phyloP scores from a whole-genome alignment of 2,113 vertebrate genomes.

The Macquaria ambigua region DNA sequence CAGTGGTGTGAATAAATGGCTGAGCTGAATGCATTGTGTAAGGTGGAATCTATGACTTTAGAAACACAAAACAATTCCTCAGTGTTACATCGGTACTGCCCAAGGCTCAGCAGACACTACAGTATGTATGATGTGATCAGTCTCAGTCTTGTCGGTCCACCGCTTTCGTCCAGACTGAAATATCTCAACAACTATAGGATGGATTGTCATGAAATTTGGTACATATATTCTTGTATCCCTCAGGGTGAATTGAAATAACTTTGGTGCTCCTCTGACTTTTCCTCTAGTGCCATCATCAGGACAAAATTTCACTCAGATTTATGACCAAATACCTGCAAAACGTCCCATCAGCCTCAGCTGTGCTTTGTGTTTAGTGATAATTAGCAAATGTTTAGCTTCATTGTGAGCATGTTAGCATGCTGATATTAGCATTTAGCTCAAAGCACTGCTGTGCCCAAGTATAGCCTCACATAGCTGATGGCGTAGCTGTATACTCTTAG shows the following conservation, averaged over 20 bases:
- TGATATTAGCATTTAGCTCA: background rate
- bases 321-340: background rate
- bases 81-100: background rate
- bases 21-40: slow-evolving; percentile 36
- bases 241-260: too few species aligned
- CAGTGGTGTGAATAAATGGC: slow-evolving; percentile 32
- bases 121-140: background rate
- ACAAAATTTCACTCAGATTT: background rate
- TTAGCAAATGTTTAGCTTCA: background rate
- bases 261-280: too few species aligned
- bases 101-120: background rate
- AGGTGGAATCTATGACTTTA: slow-evolving; percentile 8
- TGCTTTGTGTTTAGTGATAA: background rate
- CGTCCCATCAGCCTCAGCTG: too few species aligned
- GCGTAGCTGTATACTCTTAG: background rate
- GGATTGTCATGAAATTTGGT: too few species aligned
- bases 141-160: background rate
- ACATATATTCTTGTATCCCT: too few species aligned
- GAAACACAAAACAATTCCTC: slow-evolving; percentile 13
- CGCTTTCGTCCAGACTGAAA: too few species aligned
- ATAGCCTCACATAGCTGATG: background rate
- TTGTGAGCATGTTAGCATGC: background rate
- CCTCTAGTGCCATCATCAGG: background rate
- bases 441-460: background rate
- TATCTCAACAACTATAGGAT: too few species aligned